Percentiles rank a stretch among this genome's conserved stretches.
Conservation (phyloP, 2,888 invertebrate species). For the Hydrotaea diabolus region DNA sequence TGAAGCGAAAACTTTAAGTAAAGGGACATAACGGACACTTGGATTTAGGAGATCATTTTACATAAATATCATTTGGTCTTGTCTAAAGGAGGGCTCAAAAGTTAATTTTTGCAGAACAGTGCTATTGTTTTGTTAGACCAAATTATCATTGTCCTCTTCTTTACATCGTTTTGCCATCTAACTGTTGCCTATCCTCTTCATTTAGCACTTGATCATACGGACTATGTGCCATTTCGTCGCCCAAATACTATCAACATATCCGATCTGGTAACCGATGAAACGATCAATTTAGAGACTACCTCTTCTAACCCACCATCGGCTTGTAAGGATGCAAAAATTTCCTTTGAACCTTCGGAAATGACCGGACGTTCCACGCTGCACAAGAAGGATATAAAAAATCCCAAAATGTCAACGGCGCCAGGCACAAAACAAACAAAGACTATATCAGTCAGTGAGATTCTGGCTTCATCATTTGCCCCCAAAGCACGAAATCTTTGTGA, state of each 20-base stretch:
- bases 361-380: constrained; percentile 79
- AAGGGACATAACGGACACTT: no score
- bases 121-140: no score
- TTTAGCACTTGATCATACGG: constrained; percentile 65
- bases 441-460: constrained; percentile 77
- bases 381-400: constrained; percentile 58
- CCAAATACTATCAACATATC: constrained; percentile 76
- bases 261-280: constrained; percentile 77
- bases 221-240: constrained; percentile 71
- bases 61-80: no score
- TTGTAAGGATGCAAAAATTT: constrained; percentile 71
- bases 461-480: constrained; percentile 77
- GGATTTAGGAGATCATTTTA: no score
- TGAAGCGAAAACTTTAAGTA: no score
- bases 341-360: constrained; percentile 79
- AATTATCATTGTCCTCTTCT: neutral
- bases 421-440: neutral
- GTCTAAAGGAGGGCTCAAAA: no score
- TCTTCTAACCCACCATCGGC: constrained; percentile 67
- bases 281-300: constrained; percentile 76
- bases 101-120: no score
- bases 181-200: neutral
- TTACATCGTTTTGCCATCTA: neutral
- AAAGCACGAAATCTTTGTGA: constrained; percentile 75
- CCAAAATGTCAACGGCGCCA: constrained; percentile 30